Conservation (phyloP, 2,888 invertebrate species). For the Andrena marginata region DNA sequence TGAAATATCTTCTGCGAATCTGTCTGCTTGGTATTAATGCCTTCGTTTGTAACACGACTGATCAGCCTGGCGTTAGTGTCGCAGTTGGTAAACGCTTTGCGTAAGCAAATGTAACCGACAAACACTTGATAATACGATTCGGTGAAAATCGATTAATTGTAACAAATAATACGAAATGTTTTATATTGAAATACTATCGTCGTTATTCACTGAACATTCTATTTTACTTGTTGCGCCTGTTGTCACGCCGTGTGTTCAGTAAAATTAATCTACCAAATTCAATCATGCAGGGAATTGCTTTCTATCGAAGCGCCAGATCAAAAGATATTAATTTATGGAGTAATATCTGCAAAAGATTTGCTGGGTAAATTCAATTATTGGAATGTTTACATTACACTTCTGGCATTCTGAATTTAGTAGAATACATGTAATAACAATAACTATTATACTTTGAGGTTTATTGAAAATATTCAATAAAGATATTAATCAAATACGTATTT, state of each 20-base stretch:
- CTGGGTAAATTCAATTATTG: not conserved
- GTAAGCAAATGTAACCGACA: slow-evolving; percentile 37
- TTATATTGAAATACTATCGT: not conserved
- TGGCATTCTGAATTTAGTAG: too few relatives aligned
- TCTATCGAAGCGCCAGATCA: not conserved
- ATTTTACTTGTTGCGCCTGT: too few relatives aligned
- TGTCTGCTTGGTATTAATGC: slow-evolving; percentile 16
- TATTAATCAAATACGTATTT: not conserved
- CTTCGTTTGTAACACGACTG: not conserved
- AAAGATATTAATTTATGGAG: not conserved
- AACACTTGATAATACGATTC: slow-evolving; percentile 52
- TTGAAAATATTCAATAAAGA: too few relatives aligned
- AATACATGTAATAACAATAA: too few relatives aligned
- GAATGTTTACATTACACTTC: not conserved
- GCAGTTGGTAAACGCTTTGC: slow-evolving; percentile 9
- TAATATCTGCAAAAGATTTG: not conserved
- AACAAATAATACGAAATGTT: not conserved
- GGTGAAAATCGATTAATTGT: slow-evolving; percentile 26
- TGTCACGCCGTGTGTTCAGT: too few relatives aligned
- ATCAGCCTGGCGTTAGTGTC: not conserved
- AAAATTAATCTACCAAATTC: too few relatives aligned
- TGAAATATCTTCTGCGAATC: slow-evolving; percentile 3
- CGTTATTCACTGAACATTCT: not conserved
- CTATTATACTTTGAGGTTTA: too few relatives aligned
- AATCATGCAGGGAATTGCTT: too few relatives aligned